These are phyloP conservation scores for Labeo catla DNA, from an alignment of 2,113 vertebrate genomes.

Conservation along the genomic window DNA sequence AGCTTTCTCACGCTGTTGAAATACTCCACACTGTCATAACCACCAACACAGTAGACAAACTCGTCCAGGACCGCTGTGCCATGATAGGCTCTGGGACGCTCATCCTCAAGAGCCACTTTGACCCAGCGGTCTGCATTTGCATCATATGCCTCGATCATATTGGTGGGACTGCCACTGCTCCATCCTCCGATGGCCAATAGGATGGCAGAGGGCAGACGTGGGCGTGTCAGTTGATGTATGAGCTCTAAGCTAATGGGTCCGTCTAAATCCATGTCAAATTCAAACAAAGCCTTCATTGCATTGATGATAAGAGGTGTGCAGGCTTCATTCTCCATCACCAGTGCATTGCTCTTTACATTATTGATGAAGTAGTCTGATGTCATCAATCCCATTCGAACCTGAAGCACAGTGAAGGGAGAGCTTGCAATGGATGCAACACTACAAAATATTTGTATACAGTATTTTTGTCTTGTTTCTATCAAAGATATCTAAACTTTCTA, in stretches of 20 bases:
- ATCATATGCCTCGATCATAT: conserved; percentile 79
- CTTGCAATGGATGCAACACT: conserved; percentile 70
- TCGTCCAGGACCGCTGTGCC: conserved; percentile 77
- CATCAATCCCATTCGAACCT: conserved; percentile 82
- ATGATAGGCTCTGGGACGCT: conserved; percentile 78
- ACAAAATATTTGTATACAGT: conserved; percentile 71
- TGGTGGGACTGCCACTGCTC: conserved; percentile 77
- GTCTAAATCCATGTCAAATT: conserved; percentile 69
- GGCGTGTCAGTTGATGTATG: conserved; percentile 71
- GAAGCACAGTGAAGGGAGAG: neutral
- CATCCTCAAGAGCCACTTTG: conserved; percentile 71
- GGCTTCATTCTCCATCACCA: conserved; percentile 73
- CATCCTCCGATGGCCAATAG: conserved; percentile 83
- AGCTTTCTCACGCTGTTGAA: conserved; percentile 81
- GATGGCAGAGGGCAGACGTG: conserved; percentile 79
- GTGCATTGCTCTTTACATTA: conserved; percentile 77
- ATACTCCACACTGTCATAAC: conserved; percentile 78
- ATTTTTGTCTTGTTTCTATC: neutral
- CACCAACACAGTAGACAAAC: conserved; percentile 80
- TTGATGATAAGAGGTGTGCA: conserved; percentile 71
- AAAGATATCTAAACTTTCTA: neutral
- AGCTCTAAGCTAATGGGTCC: conserved; percentile 64
- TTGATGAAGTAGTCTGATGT: conserved; percentile 77
- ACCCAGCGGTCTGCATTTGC: conserved; percentile 79
- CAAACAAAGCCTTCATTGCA: conserved; percentile 72